Percentiles rank a stretch among this genome's conserved stretches.
Conservation (phyloP, 2,113 vertebrate species). For the Numenius arquata region DNA sequence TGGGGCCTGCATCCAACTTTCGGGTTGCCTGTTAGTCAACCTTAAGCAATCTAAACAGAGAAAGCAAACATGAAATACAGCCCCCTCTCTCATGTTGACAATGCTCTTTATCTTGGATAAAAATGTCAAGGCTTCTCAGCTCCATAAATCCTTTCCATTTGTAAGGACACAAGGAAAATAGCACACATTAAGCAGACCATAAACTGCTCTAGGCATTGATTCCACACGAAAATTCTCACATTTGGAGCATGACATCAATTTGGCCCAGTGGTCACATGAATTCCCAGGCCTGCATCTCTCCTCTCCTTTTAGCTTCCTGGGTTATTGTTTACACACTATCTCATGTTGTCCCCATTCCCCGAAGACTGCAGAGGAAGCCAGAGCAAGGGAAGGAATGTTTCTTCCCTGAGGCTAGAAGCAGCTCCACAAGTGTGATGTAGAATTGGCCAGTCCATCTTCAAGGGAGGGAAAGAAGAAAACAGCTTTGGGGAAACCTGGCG, state of each 20-base stretch:
- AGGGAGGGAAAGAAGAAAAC: neutral
- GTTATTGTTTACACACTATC: neutral
- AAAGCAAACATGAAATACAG: neutral
- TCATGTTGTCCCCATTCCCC: neutral
- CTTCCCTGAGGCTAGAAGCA: neutral
- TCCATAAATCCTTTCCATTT: neutral
- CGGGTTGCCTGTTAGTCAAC: neutral
- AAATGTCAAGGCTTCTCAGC: neutral
- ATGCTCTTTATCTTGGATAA: neutral
- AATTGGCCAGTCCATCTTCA: neutral
- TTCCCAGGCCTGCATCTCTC: neutral
- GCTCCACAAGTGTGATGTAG: neutral
- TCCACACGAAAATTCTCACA: neutral
- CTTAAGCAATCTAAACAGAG: neutral
- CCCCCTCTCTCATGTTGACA: neutral
- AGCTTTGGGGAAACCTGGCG: neutral
- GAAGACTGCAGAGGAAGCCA: neutral
- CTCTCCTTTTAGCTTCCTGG: neutral
- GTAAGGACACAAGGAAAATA: neutral
- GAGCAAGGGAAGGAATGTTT: neutral
- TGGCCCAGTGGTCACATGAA: neutral
- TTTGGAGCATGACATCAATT: constrained; percentile 7
- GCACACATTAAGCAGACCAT: neutral
- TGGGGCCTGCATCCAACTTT: neutral
- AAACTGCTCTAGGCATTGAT: neutral